phyloP scores from a whole-genome alignment of 2,888 invertebrate genomes.

The Entomobrya multifasciata region DNA sequence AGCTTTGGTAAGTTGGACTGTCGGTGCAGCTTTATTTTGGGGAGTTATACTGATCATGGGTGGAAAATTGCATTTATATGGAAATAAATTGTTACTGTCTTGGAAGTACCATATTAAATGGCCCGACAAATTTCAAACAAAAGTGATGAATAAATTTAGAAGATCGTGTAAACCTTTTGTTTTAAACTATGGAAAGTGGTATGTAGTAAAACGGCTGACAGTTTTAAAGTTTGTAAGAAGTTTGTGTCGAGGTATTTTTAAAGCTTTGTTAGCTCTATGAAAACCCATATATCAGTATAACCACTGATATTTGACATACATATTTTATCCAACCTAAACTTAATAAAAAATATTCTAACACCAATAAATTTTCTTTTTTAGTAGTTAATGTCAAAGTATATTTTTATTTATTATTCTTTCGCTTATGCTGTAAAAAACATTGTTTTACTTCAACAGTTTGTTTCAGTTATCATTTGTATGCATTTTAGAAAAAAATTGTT shows the following conservation, averaged over 20 bases:
- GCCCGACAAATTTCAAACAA: neutral
- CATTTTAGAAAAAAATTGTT: no score
- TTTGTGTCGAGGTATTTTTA: constrained; percentile 40
- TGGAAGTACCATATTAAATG: constrained; percentile 41
- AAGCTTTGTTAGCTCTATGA: constrained; percentile 27
- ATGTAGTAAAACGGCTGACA: constrained; percentile 2
- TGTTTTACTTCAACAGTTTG: no score
- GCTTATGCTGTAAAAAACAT: no score
- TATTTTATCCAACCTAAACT: no score
- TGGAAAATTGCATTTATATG: constrained; percentile 1
- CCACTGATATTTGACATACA: no score
- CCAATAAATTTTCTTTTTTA: no score
- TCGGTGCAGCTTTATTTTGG: neutral
- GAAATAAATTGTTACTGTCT: constrained; percentile 11
- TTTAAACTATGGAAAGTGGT: constrained; percentile 4
- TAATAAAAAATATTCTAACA: no score
- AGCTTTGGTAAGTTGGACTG: neutral
- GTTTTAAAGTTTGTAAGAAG: constrained; percentile 38
- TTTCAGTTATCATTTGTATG: no score
- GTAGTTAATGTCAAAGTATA: no score
- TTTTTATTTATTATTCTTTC: no score
- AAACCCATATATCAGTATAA: no score
- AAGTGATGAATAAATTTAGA: constrained; percentile 40
- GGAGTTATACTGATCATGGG: neutral
- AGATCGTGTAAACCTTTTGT: constrained; percentile 45